A percentile compares a stretch with the other conserved stretches of the same genome.
These are phyloP conservation scores for Clarias pachynema DNA, from an alignment of 2,797 vertebrate genomes.

Conservation along the genomic window DNA sequence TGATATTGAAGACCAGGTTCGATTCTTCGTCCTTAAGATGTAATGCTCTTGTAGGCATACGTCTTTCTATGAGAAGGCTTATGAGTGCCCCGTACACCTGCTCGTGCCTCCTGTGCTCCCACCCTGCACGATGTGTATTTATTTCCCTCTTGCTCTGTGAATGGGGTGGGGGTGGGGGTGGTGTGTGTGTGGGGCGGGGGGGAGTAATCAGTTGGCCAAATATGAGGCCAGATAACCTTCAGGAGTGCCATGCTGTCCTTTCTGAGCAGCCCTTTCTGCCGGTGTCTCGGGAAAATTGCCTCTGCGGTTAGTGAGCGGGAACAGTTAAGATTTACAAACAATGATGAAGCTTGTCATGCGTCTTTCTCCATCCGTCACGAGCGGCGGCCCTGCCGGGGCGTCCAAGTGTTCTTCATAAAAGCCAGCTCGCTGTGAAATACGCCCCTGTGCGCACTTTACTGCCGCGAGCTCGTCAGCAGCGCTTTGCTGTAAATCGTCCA, in stretches of 20 bases:
- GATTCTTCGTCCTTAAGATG: conserved; percentile 36
- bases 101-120: conserved; percentile 21
- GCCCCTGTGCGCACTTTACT: conserved; percentile 97
- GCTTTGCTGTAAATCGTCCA: conserved; percentile 94
- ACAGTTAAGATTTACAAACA: conserved; percentile 99
- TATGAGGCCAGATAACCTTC: conserved; percentile 99
- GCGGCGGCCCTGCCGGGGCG: conserved; percentile 89
- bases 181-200: conserved; percentile 34
- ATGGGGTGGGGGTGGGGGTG: background rate
- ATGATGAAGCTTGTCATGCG: conserved; percentile 99
- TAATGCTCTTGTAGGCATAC: conserved; percentile 31
- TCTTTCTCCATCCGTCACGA: conserved; percentile 99
- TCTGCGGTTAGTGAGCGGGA: conserved; percentile 99
- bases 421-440: conserved; percentile 99
- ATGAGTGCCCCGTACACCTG: conserved; percentile 37
- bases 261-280: conserved; percentile 66
- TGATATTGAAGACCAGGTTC: conserved; percentile 21
- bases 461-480: conserved; percentile 96
- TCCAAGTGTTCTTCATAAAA: conserved; percentile 99
- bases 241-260: conserved; percentile 96
- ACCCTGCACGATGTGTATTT: conserved; percentile 68
- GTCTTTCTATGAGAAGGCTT: conserved; percentile 35
- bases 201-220: conserved; percentile 85
- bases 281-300: conserved; percentile 99
- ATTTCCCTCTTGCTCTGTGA: conserved; percentile 65